These are phyloP conservation scores for Dione juno DNA, from an alignment of 2,888 invertebrate genomes.

Conservation along the genomic window DNA sequence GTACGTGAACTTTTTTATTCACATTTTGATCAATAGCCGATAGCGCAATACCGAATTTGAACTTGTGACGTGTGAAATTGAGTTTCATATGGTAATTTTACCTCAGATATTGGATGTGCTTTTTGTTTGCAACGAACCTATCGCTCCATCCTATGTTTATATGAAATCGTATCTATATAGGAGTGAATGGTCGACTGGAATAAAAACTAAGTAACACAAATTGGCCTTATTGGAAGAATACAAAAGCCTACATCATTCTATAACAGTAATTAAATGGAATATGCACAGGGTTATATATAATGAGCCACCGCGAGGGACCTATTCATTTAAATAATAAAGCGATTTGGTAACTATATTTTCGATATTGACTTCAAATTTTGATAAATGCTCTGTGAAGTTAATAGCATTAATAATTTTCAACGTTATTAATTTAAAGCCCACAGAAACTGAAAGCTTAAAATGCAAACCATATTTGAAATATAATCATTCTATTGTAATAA, in stretches of 20 bases:
- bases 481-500: slow-evolving; percentile 17
- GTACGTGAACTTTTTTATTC: slow-evolving; percentile 53
- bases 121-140: slow-evolving; percentile 32
- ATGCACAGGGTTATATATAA: slow-evolving; percentile 21
- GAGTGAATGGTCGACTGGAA: no score
- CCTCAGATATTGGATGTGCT: slow-evolving; percentile 34
- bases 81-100: slow-evolving; percentile 43
- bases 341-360: slow-evolving; percentile 38
- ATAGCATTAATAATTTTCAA: slow-evolving; percentile 30
- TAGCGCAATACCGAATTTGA: slow-evolving; percentile 40
- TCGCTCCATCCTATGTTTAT: slow-evolving; percentile 18
- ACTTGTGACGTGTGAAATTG: slow-evolving; percentile 47
- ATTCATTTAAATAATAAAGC: slow-evolving; percentile 33
- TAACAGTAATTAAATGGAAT: slow-evolving; percentile 26
- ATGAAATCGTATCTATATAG: slow-evolving; percentile 12
- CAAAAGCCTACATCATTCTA: neutral
- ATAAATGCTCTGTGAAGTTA: slow-evolving; percentile 30
- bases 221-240: neutral
- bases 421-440: slow-evolving; percentile 32
- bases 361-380: slow-evolving; percentile 33
- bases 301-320: slow-evolving; percentile 17
- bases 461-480: neutral
- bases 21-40: slow-evolving; percentile 31
- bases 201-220: neutral
- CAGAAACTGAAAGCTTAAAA: slow-evolving; percentile 12